Base-by-base conservation (phyloP, 2,113 vertebrate genomes). In the Apodemus sylvaticus region DNA sequence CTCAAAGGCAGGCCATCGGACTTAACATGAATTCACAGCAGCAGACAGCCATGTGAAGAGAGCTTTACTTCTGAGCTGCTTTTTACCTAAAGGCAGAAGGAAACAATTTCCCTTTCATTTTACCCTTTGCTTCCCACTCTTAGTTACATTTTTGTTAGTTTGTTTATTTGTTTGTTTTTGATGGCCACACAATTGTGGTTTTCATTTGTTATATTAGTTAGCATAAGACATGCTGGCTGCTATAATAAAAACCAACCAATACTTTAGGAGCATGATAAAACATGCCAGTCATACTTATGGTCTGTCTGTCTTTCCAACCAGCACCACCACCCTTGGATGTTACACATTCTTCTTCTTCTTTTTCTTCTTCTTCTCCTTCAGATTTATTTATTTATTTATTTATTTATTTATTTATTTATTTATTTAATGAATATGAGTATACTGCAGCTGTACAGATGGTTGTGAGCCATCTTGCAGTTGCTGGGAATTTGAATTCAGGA, bases 241-340 rank as follows among this genome's bases (percentile, higher is more conserved):
- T 82, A 1, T 76, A 76, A 62, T 24, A 83, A 62, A 6, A 42
- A 45, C 73, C 17, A 82, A 77, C 42, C n/a, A 66, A 53, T 68
- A 39, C 39, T 79, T 93, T 8, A 90, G 53, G 81, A 73, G 90
- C 31, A 78, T 83, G 55, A 73, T 26, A 83, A 31, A 96, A 73
- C 45, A 5, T 22, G 62, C 5, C 14, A 2, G 36, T 14, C 45
- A 31, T 24, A 36, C 19, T 78, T 24, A 22, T 0, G 0, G 36
- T 73, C 22, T 60, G 6, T 10, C 6, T 58, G 11, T 5, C 16
- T 45, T 82, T 90, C 68, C 8, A 19, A 7, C 26, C 55, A 60
- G 24, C 42, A 58, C 24, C 4, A 22, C 34, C 4, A 13, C 39
- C 19, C 45, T 29, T 22, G 42, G 12, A 1, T 10, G n/a, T 36